Percentiles rank a stretch among this genome's conserved stretches.
These are phyloP conservation scores for Diachrysia chrysitis DNA, from an alignment of 2,888 invertebrate species.

Conservation along the genomic window DNA sequence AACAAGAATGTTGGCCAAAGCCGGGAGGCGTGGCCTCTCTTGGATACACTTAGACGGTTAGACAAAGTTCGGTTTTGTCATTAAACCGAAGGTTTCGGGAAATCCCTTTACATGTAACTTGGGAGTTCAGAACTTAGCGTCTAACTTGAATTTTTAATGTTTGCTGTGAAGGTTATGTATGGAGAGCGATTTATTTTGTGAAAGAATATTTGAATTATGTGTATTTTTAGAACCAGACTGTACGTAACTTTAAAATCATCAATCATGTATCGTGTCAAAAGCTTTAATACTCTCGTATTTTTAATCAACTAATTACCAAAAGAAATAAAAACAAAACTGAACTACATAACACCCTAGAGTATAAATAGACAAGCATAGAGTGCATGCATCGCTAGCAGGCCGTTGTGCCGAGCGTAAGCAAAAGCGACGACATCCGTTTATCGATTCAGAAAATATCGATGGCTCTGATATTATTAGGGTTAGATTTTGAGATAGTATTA, in stretches of 20 bases:
- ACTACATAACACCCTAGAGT: too few relatives aligned
- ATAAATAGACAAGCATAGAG: too few relatives aligned
- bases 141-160: constrained; percentile 22
- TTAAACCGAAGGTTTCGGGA: constrained; percentile 56
- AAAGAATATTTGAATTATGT: not conserved
- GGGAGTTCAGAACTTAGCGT: constrained; percentile 26
- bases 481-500: too few relatives aligned
- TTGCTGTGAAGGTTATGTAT: not conserved
- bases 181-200: not conserved
- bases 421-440: too few relatives aligned
- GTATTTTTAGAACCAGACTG: not conserved
- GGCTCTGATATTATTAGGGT: too few relatives aligned
- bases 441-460: too few relatives aligned
- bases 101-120: constrained; percentile 46
- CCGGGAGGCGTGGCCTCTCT: constrained; percentile 52
- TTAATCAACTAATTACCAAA: not conserved
- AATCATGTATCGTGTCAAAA: too few relatives aligned
- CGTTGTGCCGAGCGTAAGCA: too few relatives aligned
- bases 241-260: too few relatives aligned
- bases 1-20: constrained; percentile 62
- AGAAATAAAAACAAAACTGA: not conserved
- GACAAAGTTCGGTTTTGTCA: constrained; percentile 58
- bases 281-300: too few relatives aligned
- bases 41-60: constrained; percentile 48
- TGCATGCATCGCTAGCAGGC: too few relatives aligned